phyloP scores from a whole-genome alignment of 2,113 vertebrate species.

The Erinaceus europaeus region DNA sequence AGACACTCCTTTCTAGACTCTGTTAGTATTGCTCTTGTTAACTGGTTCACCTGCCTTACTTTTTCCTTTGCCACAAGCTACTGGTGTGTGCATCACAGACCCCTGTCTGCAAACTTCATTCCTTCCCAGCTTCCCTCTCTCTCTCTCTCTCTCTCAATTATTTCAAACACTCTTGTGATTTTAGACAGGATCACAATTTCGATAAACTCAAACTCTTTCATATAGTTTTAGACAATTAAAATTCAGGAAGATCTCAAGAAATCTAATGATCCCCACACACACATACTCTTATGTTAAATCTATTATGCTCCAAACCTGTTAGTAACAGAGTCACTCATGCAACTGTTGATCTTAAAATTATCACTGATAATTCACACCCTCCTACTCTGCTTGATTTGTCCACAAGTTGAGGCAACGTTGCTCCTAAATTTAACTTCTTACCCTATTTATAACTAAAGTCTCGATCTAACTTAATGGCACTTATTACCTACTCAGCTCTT shows the following conservation, averaged over 20 bases:
- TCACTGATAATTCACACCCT: neutral
- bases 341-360: neutral
- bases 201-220: neutral
- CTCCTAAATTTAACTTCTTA: neutral
- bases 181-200: neutral
- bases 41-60: neutral
- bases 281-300: neutral
- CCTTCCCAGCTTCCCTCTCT: neutral
- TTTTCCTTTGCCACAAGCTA: neutral
- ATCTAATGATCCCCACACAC: neutral
- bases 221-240: neutral
- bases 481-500: neutral
- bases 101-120: neutral
- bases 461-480: neutral
- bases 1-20: neutral
- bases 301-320: neutral
- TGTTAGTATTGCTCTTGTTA: neutral
- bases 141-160: neutral
- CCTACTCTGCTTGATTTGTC: neutral
- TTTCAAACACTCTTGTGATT: neutral
- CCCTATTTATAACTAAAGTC: neutral
- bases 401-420: neutral
- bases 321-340: neutral
- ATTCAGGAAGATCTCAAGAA: neutral
- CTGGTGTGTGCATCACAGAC: neutral